Conservation (phyloP, 2,888 invertebrate genomes). For the Drosophila nr. perissopoda region DNA sequence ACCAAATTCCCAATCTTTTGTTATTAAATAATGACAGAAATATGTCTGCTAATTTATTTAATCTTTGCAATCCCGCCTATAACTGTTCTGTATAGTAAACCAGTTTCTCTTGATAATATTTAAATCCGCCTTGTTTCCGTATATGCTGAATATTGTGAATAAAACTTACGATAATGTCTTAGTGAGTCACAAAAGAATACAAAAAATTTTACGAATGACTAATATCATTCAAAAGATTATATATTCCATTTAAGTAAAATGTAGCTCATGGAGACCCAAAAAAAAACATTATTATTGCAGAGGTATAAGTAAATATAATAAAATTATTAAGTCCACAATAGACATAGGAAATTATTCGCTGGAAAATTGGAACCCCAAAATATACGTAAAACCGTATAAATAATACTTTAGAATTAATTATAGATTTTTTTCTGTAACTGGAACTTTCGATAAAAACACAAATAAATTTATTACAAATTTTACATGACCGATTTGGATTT, state of each 20-base stretch:
- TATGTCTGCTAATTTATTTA: not conserved
- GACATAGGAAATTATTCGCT: not conserved
- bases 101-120: not conserved
- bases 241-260: not conserved
- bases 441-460: not conserved
- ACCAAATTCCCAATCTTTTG: not conserved
- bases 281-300: not conserved
- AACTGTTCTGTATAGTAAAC: not conserved
- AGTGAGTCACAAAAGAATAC: conserved; percentile 4
- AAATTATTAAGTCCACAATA: not conserved
- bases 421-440: not conserved
- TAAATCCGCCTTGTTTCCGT: not conserved
- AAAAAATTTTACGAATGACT: not conserved
- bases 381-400: not conserved
- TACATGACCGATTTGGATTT: not conserved
- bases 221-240: not conserved
- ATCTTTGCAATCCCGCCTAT: not conserved
- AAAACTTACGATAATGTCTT: not conserved
- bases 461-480: not conserved
- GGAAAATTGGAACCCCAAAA: not conserved
- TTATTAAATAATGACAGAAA: not conserved
- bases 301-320: not conserved
- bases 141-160: not conserved
- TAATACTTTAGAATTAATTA: not conserved
- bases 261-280: not conserved